phyloP scores from a whole-genome alignment of 2,797 vertebrate genomes.

The Sebastes cheni region DNA sequence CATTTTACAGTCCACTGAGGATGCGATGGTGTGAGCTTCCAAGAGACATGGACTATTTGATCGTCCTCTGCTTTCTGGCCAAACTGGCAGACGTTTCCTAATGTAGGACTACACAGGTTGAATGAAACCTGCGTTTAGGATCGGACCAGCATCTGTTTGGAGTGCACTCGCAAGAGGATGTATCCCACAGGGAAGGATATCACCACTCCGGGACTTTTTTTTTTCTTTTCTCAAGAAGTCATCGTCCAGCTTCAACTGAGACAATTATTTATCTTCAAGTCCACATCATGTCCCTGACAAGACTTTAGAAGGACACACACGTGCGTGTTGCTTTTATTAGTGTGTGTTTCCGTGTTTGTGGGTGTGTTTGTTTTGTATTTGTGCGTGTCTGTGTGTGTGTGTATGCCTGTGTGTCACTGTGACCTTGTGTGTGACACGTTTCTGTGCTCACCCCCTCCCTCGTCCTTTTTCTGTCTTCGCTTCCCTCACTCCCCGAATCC shows the following conservation, averaged over 20 bases:
- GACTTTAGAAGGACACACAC: conserved; percentile 72
- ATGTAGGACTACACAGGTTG: conserved; percentile 49
- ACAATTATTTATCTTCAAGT: conserved; percentile 22
- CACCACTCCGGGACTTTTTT: conserved; percentile 56
- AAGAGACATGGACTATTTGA: conserved; percentile 46
- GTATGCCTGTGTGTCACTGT: conserved; percentile 67
- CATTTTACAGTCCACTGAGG: conserved; percentile 40
- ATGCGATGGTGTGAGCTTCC: conserved; percentile 36
- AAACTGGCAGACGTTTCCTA: conserved; percentile 54
- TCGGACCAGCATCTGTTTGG: conserved; percentile 64
- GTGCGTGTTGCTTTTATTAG: conserved; percentile 74
- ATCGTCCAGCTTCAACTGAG: conserved; percentile 28
- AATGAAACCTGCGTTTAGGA: conserved; percentile 31
- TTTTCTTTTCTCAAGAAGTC: conserved; percentile 32
- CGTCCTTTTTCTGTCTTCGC: conserved; percentile 39
- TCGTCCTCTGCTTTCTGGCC: conserved; percentile 38
- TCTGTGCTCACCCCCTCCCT: conserved; percentile 50
- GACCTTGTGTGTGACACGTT: conserved; percentile 73
- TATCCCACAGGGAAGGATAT: conserved; percentile 52
- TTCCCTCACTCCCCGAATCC: conserved; percentile 26
- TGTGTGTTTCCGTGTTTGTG: conserved; percentile 79
- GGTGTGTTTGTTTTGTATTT: conserved; percentile 81
- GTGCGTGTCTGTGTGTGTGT: conserved; percentile 64
- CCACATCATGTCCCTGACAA: conserved; percentile 57
- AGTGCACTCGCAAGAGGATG: conserved; percentile 52